Conservation (phyloP, 1,140 invertebrate species). For the Asbolus verrucosus region DNA sequence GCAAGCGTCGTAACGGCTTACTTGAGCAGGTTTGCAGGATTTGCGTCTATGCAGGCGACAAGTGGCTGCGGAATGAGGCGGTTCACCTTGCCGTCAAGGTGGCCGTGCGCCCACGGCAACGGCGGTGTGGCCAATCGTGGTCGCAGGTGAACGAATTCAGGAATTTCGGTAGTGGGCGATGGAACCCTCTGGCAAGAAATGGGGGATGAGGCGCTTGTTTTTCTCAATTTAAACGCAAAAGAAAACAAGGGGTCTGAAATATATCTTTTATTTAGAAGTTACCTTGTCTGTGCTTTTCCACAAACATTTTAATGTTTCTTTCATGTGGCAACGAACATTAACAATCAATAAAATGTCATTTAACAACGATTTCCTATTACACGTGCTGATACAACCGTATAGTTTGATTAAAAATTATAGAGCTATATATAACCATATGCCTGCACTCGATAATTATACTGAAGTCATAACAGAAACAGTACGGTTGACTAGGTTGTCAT, state of each 20-base stretch:
- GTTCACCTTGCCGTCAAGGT: conserved; percentile 43
- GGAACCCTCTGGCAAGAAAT: neutral
- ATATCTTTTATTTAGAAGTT: neutral
- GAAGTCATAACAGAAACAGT: conserved; percentile 13
- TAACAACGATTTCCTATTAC: conserved; percentile 12
- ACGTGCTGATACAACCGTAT: conserved; percentile 8
- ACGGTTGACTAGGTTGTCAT: conserved; percentile 24
- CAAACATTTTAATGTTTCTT: too few species aligned
- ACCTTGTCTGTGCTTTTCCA: too few species aligned
- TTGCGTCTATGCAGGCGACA: conserved; percentile 21
- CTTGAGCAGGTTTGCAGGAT: neutral
- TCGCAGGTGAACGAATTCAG: conserved; percentile 13
- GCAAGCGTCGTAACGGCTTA: too few species aligned
- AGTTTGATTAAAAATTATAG: neutral
- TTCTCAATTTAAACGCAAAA: neutral
- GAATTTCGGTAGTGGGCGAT: conserved; percentile 17
- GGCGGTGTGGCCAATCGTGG: conserved; percentile 17
- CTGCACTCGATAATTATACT: conserved; percentile 18
- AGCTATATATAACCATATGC: conserved; percentile 8
- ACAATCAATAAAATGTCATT: neutral
- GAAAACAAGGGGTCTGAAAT: neutral
- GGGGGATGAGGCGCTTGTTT: too few species aligned
- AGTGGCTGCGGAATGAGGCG: conserved; percentile 37
- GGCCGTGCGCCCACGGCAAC: conserved; percentile 3
- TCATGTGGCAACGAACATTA: neutral